phyloP scores from a whole-genome alignment of 2,888 invertebrate species.

The Scaeva pyrastri region DNA sequence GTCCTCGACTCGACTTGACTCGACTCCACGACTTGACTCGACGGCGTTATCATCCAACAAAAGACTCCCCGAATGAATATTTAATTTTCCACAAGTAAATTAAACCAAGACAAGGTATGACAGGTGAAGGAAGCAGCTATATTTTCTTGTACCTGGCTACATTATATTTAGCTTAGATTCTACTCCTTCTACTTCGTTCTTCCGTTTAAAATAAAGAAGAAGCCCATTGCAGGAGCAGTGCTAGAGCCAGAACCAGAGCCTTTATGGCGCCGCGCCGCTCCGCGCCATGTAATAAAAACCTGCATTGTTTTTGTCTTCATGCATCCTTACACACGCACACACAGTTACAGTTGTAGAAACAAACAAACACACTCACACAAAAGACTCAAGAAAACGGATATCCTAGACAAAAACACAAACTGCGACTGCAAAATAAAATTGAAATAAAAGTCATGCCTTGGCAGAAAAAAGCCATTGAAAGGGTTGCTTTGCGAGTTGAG shows the following conservation, averaged over 20 bases:
- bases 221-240: too few relatives aligned
- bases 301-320: constrained; percentile 55
- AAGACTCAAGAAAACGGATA: constrained; percentile 17
- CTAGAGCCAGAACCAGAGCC: constrained; percentile 18
- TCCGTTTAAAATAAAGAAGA: too few relatives aligned
- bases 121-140: constrained; percentile 54
- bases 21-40: background rate
- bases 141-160: background rate
- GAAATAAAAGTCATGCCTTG: constrained; percentile 32
- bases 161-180: constrained; percentile 9
- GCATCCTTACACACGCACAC: background rate
- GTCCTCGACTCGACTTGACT: background rate
- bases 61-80: constrained; percentile 55
- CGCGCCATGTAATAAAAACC: constrained; percentile 34
- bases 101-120: constrained; percentile 53
- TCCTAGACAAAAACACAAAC: constrained; percentile 32
- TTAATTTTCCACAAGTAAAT: constrained; percentile 65
- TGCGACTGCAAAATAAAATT: constrained; percentile 53
- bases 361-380: background rate
- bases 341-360: constrained; percentile 1
- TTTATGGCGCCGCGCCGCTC: constrained; percentile 50
- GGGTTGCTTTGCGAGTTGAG: constrained; percentile 6
- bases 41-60: constrained; percentile 44
- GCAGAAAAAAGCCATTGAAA: constrained; percentile 25
- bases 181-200: background rate